Base-by-base conservation (phyloP, 2,797 vertebrate species). In the Anolis apletophallus region DNA sequence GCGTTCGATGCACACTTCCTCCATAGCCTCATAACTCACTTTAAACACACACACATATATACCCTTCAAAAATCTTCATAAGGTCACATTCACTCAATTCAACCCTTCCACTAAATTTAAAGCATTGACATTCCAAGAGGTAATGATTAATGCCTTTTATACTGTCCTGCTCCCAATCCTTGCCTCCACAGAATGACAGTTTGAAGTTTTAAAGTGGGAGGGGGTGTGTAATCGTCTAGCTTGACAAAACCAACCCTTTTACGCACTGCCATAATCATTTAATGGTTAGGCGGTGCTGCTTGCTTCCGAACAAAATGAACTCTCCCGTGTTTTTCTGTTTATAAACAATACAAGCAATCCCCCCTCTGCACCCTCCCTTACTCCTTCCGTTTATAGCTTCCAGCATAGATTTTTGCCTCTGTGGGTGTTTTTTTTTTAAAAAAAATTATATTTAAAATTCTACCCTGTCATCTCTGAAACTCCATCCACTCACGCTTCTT, bases 371-470 rank as follows among this genome's bases (percentile, higher is more conserved):
- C 68, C 8, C 8, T 4, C 40, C 55, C n/a, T 4, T 36, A 52
- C 32, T 2, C 79, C 32, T 76, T 32, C 84, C 82, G 5, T 1
- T 90, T 90, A 80, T 11, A 8, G 82, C 21, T 93, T 91, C 74
- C 75, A 81, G 13, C 12, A 77, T 88, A 85, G 83, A 91, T 93
- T 87, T 73, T 87, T 67, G 57, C 83, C 69, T 75, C 80, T 61
- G 64, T 79, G 61, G 86, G 87, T 80, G 90, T 90, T 91, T 94
- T 90, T 91, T 94, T 90, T 73, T 34, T 26, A 11, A 40, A 17
- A 55, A 40, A 32, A 2, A 40, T 40, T 40, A 40, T 95, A 85
- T 91, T 94, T 94, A 94, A 96, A 94, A 94, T 93, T 92, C 92
- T 75, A 93, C 78, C 87, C 90, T 90, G 83, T 87, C 91, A 88